Evolutionary conservation across 2,797 vertebrate genomes (phyloP), one percentile per base, ranked within the genome.

Genomic region (Eurystomus glaucurus): DNA sequence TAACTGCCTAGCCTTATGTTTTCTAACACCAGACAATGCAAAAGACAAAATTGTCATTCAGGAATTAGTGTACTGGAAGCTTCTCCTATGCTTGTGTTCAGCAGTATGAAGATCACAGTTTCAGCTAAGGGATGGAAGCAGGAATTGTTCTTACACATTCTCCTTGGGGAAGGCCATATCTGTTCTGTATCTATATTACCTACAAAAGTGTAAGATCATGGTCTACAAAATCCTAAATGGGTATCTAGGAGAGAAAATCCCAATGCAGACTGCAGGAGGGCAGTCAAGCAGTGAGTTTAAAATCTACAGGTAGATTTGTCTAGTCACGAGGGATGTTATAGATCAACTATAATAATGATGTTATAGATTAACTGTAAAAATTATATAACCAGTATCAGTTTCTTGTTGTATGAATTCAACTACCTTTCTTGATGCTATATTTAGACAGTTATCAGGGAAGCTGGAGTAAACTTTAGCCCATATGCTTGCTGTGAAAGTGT

Each of bases 121-220:
- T 13, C 46, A 28, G 13, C 5, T 66, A 54, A 48, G 7, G 8
- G 16, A 26, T 23, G 10, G n/a, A 74, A 66, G 21, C 2, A 23
- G 5, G 6, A 37, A 57, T 33, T 77, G 19, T 3, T 35, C 5
- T 20, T 46, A 21, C 3, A 39, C 0, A 0, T 5, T 71, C 8
- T 15, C 13, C 3, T 5, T 55, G 29, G 16, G 4, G 17, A 64
- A 62, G 18, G 10, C 9, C 1, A 1, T 33, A 19, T 17, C 21
- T 70, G 13, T 14, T 82, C 7, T 43, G 3, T 55, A 16, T 21
- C 45, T 60, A 1, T 16, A 33, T 3, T 14, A 22, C 22, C 15
- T 35, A 9, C 21, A 50, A 19, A 61, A 55, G 3, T 6, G 2
- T 15, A 75, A 8, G 23, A 39, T 35, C 19, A 11, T 3, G 1